A percentile compares a stretch with the other conserved stretches of the same genome.
Conservation (phyloP, 2,888 invertebrate genomes). For the Neoitamus cyanurus region DNA sequence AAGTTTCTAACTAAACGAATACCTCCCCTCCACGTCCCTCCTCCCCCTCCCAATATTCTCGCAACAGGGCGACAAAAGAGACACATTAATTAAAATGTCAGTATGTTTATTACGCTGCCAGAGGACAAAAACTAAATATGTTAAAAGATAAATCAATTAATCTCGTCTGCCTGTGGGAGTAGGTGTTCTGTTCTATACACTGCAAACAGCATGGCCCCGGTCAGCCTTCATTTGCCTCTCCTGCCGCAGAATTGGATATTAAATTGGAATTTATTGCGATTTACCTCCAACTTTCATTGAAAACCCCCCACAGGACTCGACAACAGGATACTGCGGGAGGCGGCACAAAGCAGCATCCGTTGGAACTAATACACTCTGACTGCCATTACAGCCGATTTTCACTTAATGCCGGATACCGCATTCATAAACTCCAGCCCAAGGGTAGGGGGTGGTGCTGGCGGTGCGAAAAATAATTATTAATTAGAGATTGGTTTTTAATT, state of each 20-base stretch:
- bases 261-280: conserved; percentile 46
- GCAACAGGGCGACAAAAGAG: neutral
- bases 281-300: conserved; percentile 39
- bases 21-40: neutral
- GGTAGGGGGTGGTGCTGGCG: neutral
- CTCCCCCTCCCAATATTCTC: neutral
- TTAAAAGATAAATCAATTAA: conserved; percentile 43
- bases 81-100: conserved; percentile 39
- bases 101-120: conserved; percentile 16
- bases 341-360: neutral
- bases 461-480: conserved; percentile 51
- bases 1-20: neutral
- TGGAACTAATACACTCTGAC: neutral
- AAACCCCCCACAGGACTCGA: neutral
- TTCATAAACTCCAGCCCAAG: neutral
- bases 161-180: conserved; percentile 8
- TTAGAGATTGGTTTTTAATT: conserved; percentile 53
- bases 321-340: neutral
- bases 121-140: conserved; percentile 33
- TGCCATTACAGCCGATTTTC: conserved; percentile 21
- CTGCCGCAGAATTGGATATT: conserved; percentile 7
- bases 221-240: neutral
- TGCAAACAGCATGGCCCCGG: neutral
- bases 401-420: conserved; percentile 9
- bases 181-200: neutral